Evolutionary conservation across 2,113 vertebrate species (phyloP).

Genomic region (Tiliqua scincoides): DNA sequence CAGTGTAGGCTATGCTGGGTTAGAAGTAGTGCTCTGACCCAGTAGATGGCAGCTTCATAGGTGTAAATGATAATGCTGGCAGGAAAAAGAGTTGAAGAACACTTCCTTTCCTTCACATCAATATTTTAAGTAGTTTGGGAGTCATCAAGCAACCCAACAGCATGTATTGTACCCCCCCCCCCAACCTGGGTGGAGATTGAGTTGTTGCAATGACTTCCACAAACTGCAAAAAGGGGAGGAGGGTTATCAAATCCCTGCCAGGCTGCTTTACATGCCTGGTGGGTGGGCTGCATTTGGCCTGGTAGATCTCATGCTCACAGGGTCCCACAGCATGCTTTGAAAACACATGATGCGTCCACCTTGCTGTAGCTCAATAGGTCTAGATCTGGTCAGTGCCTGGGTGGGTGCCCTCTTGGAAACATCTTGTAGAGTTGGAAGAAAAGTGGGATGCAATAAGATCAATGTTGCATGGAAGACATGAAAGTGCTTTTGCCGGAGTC

Average conservation of each 20-base stretch:
- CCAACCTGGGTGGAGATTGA: no score
- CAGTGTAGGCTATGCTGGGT: no score
- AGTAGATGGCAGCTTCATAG: no score
- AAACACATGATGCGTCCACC: no score
- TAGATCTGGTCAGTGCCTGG: no score
- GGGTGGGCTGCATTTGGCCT: background rate
- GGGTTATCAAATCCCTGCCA: background rate
- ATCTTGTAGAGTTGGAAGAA: no score
- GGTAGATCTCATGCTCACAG: background rate
- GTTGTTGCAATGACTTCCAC: no score
- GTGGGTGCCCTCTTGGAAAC: no score
- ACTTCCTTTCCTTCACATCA: background rate
- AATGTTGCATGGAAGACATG: background rate
- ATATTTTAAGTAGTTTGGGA: background rate
- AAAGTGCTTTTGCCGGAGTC: background rate
- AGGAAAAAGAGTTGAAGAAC: background rate
- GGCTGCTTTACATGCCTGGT: background rate
- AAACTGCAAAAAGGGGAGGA: background rate
- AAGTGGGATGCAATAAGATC: no score
- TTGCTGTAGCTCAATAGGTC: no score
- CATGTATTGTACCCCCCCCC: background rate
- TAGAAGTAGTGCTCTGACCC: no score
- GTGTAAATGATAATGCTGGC: background rate
- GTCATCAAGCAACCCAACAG: background rate
- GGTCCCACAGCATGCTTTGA: no score